phyloP scores from a whole-genome alignment of 2,797 vertebrate species.

The Ceryle rudis region DNA sequence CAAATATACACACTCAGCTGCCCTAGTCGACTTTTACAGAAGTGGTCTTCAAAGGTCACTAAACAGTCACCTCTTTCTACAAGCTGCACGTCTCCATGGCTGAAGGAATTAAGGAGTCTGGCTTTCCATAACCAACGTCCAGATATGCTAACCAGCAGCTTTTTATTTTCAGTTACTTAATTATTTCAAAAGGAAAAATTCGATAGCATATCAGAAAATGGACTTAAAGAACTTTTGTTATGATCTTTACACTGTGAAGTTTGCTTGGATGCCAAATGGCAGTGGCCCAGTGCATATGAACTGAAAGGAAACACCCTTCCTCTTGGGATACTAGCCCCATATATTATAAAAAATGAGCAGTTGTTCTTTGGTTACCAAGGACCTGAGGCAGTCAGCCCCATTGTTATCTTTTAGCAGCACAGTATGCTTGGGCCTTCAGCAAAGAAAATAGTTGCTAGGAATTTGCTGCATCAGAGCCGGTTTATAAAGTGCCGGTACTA shows the following conservation, averaged over 20 bases:
- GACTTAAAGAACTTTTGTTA: background rate
- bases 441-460: background rate
- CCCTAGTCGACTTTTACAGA: constrained; percentile 2
- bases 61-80: constrained; percentile 31
- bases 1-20: constrained; percentile 7
- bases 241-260: background rate
- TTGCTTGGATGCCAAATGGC: background rate
- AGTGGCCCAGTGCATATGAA: background rate
- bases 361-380: background rate
- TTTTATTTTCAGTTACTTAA: background rate
- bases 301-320: constrained; percentile 21
- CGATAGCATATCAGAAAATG: background rate
- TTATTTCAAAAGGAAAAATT: constrained; percentile 6
- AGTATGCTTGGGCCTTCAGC: background rate
- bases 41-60: constrained; percentile 26
- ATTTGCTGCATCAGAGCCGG: background rate
- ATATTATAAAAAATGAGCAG: background rate
- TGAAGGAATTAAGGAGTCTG: background rate
- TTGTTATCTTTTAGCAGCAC: background rate
- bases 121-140: constrained; percentile 15
- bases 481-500: background rate
- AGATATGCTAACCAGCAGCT: background rate
- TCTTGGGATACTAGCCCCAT: background rate
- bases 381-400: background rate
- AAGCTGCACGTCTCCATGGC: constrained; percentile 2